Conservation (phyloP, 2,113 vertebrate species). For the Mohoua ochrocephala region DNA sequence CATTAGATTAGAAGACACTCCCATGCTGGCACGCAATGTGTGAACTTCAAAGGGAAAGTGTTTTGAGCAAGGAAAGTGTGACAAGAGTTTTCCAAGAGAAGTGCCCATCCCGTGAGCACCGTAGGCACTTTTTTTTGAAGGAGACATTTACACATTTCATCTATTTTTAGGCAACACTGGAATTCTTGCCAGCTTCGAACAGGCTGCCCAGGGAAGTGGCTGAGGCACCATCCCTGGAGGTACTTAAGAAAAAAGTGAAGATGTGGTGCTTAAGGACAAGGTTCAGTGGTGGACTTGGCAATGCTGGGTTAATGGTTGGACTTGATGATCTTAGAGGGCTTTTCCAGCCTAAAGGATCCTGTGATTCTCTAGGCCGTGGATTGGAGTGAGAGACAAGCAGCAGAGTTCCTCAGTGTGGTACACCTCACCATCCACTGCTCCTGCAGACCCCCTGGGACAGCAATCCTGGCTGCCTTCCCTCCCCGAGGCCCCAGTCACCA, state of each 20-base stretch:
- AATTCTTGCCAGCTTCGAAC: background rate
- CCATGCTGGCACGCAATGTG: background rate
- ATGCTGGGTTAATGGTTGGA: background rate
- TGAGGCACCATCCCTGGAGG: background rate
- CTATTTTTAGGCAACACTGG: background rate
- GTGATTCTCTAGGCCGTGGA: background rate
- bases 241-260: background rate
- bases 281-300: background rate
- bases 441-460: background rate
- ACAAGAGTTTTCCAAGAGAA: background rate
- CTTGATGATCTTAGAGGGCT: background rate
- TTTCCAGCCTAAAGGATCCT: background rate
- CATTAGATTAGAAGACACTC: background rate
- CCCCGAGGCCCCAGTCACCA: accelerated
- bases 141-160: background rate
- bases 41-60: background rate
- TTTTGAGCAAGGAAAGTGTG: background rate
- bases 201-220: background rate
- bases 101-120: background rate
- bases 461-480: background rate
- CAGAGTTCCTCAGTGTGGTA: background rate
- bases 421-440: background rate
- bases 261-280: background rate
- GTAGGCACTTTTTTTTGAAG: background rate
- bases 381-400: background rate